Evolutionary conservation across 2,113 vertebrate species (phyloP).

Genomic region (Cepphus grylle): DNA sequence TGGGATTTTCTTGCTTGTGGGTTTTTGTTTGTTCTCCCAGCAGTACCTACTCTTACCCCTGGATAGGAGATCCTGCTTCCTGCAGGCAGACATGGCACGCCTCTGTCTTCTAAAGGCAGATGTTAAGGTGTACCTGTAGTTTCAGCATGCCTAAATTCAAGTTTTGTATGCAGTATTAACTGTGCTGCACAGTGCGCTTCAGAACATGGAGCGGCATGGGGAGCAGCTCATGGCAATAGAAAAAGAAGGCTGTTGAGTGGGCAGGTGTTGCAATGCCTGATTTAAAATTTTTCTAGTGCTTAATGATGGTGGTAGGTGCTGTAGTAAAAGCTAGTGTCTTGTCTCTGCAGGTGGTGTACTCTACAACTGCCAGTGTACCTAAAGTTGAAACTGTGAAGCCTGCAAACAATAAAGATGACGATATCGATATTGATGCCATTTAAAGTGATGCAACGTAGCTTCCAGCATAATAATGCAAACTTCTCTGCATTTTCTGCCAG

Average conservation of each 20-base stretch:
- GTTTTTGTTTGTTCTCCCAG: not conserved
- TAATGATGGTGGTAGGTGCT: not conserved
- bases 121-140: no score
- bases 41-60: not conserved
- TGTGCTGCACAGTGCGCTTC: accelerated
- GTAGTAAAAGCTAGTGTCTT: not conserved
- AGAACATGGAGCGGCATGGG: accelerated
- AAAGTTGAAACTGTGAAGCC: conserved; percentile 95
- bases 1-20: not conserved
- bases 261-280: accelerated
- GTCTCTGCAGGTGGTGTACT: conserved; percentile 90
- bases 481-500: conserved; percentile 72
- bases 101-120: not conserved
- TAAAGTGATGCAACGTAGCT: conserved; percentile 74
- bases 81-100: accelerated
- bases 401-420: conserved; percentile 87
- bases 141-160: accelerated
- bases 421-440: conserved; percentile 99
- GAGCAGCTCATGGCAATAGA: accelerated
- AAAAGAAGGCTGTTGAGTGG: no score
- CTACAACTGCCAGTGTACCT: conserved; percentile 88
- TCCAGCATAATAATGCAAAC: conserved; percentile 68
- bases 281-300: not conserved
- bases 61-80: not conserved
- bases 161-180: accelerated